Conservation (phyloP, 1,140 invertebrate genomes). For the Lethocerus indicus region DNA sequence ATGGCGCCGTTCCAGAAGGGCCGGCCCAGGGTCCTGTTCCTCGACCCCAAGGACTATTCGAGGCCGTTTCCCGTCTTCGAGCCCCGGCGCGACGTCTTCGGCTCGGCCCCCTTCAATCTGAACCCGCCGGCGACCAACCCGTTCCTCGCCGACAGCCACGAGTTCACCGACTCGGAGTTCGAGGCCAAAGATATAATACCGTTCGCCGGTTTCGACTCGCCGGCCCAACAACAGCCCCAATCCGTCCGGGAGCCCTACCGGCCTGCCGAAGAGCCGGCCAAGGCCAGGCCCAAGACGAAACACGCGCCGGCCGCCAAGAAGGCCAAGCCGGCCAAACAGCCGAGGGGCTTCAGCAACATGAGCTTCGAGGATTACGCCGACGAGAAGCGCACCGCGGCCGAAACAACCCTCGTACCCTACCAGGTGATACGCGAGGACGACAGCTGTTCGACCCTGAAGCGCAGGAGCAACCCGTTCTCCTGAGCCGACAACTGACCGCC, state of each 20-base stretch:
- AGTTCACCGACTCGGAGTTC: slow-evolving; percentile 15
- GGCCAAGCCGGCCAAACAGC: slow-evolving; percentile 17
- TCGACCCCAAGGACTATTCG: slow-evolving; percentile 16
- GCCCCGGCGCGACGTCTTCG: slow-evolving; percentile 34
- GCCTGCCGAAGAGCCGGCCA: slow-evolving; percentile 23
- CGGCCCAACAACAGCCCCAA: no score
- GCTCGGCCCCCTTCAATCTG: slow-evolving; percentile 38
- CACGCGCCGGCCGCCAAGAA: slow-evolving; percentile 19
- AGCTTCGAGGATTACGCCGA: slow-evolving; percentile 51
- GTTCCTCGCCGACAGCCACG: slow-evolving; percentile 9
- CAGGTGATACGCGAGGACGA: slow-evolving; percentile 41
- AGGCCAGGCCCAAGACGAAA: slow-evolving; percentile 16
- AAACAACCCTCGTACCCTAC: slow-evolving; percentile 28
- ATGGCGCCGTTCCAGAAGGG: slow-evolving; percentile 48
- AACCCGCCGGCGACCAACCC: slow-evolving; percentile 14
- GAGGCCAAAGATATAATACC: slow-evolving; percentile 12
- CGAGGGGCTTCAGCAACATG: slow-evolving; percentile 51
- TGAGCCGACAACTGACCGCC: slow-evolving; percentile 22
- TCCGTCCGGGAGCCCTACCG: neutral
- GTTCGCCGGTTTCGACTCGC: slow-evolving; percentile 1
- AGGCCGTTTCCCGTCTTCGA: slow-evolving; percentile 12
- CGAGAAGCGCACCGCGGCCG: slow-evolving; percentile 14
- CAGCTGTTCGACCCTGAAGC: slow-evolving; percentile 41
- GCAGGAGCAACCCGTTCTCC: slow-evolving; percentile 47
- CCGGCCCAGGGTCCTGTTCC: no score